Conservation (phyloP, 2,113 vertebrate genomes). For the Leptocoma aspasia region DNA sequence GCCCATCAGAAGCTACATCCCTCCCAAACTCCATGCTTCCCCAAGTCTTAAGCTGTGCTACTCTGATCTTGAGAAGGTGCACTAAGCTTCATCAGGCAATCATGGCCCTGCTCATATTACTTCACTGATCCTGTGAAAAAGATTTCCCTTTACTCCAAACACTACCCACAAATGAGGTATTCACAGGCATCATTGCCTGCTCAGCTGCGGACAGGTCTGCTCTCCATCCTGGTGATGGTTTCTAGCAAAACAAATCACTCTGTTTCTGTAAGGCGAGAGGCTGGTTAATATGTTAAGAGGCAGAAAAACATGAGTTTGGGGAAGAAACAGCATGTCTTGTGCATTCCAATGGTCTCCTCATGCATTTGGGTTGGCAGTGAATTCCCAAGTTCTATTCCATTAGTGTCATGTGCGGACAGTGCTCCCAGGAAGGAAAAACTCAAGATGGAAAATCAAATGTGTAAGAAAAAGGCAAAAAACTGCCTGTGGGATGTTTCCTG, state of each 20-base stretch:
- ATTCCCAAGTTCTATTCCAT: neutral
- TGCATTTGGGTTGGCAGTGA: neutral
- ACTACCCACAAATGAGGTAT: neutral
- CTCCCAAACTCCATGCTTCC: neutral
- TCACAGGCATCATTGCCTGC: neutral
- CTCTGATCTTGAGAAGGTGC: neutral
- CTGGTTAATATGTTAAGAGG: neutral
- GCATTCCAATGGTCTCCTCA: neutral
- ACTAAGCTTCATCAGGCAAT: neutral
- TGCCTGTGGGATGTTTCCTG: neutral
- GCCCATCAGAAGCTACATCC: neutral
- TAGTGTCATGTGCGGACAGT: neutral
- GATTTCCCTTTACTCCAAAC: neutral
- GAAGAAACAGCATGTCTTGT: neutral
- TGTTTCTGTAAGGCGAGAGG: neutral
- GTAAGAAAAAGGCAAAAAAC: neutral
- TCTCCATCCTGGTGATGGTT: neutral
- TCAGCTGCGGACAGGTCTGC: fast-evolving
- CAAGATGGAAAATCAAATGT: neutral
- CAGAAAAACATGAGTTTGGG: neutral
- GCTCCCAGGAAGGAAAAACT: neutral
- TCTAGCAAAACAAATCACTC: neutral
- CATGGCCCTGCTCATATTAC: neutral
- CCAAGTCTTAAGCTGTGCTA: neutral
- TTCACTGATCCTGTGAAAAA: neutral